A percentile compares a stretch with the other conserved stretches of the same genome.
Conservation (phyloP, 1,140 invertebrate species). For the Chionoecetes opilio region DNA sequence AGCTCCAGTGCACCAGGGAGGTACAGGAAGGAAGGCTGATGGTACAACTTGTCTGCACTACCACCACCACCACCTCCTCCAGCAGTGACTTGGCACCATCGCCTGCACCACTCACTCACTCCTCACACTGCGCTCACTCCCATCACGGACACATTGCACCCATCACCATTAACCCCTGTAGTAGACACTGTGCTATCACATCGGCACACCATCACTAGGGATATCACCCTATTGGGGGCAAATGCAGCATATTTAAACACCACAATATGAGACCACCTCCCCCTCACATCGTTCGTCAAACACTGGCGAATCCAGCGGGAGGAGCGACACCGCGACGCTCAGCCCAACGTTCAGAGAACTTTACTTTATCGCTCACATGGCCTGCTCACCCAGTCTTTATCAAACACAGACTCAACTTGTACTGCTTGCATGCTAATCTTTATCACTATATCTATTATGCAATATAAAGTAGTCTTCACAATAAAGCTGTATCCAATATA, state of each 20-base stretch:
- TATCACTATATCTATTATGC: too few species aligned
- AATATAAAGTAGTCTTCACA: too few species aligned
- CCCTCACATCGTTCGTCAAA: slow-evolving; percentile 73
- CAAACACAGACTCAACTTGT: too few species aligned
- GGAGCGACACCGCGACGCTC: not conserved
- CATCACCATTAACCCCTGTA: slow-evolving; percentile 43
- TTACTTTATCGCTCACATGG: slow-evolving; percentile 40
- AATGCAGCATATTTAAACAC: slow-evolving; percentile 71
- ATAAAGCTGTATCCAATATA: not conserved
- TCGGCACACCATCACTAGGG: slow-evolving; percentile 66
- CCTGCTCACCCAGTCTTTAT: not conserved
- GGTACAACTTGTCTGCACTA: slow-evolving; percentile 51
- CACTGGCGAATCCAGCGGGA: slow-evolving; percentile 60
- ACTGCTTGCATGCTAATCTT: too few species aligned
- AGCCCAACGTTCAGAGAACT: not conserved
- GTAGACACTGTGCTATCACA: slow-evolving; percentile 56
- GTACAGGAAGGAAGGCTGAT: not conserved
- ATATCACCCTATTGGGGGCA: slow-evolving; percentile 60
- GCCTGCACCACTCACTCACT: slow-evolving; percentile 39
- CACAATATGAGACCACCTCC: slow-evolving; percentile 40
- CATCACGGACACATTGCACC: slow-evolving; percentile 60
- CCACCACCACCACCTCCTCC: slow-evolving; percentile 69
- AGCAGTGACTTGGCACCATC: slow-evolving; percentile 73
- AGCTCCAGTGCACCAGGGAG: not conserved
- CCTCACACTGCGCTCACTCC: slow-evolving; percentile 58